These are phyloP conservation scores for Suillia variegata DNA, from an alignment of 2,888 invertebrate species.

Conservation along the genomic window DNA sequence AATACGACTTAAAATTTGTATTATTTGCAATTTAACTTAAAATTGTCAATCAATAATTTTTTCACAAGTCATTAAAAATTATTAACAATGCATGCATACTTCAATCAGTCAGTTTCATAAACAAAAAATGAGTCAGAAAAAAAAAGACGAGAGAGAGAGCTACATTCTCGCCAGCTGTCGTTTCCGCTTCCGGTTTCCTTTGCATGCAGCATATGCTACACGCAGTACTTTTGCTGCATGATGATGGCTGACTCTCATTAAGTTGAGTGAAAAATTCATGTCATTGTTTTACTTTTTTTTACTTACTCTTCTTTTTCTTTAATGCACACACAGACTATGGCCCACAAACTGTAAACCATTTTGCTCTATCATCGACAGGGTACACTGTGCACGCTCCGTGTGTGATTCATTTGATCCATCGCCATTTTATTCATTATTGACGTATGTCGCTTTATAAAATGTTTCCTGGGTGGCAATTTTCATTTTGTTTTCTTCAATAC, in stretches of 20 bases:
- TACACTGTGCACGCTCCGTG: too few relatives aligned
- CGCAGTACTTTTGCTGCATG: neutral
- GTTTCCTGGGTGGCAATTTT: too few relatives aligned
- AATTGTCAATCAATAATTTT: constrained; percentile 11
- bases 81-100: neutral
- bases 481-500: too few relatives aligned
- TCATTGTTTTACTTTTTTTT: neutral
- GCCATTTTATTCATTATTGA: too few relatives aligned
- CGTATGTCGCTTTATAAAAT: too few relatives aligned
- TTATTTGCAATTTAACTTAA: neutral
- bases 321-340: too few relatives aligned
- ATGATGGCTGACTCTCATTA: constrained; percentile 2
- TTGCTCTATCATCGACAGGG: too few relatives aligned
- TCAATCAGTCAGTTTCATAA: too few relatives aligned
- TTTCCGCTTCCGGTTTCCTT: neutral
- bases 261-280: neutral
- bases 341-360: too few relatives aligned
- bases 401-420: too few relatives aligned
- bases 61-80: constrained; percentile 15
- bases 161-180: neutral
- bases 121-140: neutral
- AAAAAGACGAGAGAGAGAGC: neutral
- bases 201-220: neutral
- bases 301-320: too few relatives aligned
- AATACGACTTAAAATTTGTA: too few relatives aligned